Evolutionary conservation across 2,797 vertebrate genomes (phyloP).

Genomic region (Acridotheres tristis): DNA sequence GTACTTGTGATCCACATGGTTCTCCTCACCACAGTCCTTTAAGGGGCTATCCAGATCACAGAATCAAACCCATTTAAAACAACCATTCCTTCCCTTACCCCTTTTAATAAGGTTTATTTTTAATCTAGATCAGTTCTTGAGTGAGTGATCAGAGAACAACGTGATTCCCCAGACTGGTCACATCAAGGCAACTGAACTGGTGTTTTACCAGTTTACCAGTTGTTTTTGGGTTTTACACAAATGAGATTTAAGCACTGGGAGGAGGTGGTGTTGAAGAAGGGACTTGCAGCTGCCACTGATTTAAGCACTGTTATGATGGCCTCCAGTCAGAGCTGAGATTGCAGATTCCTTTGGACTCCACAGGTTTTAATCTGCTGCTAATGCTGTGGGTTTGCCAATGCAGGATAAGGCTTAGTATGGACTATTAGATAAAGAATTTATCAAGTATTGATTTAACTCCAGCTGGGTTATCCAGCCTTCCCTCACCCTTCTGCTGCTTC

Average conservation of each 20-base stretch:
- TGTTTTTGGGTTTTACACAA: not conserved
- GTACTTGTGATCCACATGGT: not conserved
- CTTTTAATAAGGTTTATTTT: not conserved
- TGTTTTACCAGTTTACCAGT: not conserved
- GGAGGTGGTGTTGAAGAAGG: not conserved
- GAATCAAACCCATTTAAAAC: not conserved
- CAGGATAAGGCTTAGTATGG: not conserved
- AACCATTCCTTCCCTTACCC: not conserved
- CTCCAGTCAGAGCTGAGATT: not conserved
- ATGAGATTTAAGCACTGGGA: not conserved
- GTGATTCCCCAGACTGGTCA: not conserved
- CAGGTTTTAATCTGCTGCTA: conserved; percentile 20
- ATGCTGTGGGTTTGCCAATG: not conserved
- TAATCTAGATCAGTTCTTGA: not conserved
- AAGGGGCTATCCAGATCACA: not conserved
- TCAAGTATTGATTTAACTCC: conserved; percentile 10
- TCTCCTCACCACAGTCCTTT: not conserved
- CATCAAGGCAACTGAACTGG: not conserved
- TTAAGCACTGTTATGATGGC: not conserved
- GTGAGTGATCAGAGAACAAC: not conserved
- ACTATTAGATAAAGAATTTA: conserved; percentile 7
- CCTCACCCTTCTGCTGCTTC: not conserved
- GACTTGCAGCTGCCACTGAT: not conserved
- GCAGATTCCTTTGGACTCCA: not conserved
- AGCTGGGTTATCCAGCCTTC: not conserved